These are phyloP conservation scores for Drosophila ustulata DNA, from an alignment of 2,888 invertebrate genomes.

Conservation along the genomic window DNA sequence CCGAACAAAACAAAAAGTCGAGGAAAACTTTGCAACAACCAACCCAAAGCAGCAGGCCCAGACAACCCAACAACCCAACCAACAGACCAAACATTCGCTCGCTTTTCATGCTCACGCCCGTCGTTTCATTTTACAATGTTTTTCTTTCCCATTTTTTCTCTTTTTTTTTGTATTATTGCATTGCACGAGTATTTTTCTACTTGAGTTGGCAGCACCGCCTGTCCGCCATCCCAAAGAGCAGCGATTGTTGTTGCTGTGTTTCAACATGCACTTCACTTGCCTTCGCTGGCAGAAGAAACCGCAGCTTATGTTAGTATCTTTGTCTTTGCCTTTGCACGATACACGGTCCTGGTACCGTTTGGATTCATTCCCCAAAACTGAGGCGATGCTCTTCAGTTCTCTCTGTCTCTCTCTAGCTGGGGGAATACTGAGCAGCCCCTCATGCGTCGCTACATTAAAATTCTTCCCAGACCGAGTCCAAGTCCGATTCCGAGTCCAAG, in stretches of 20 bases:
- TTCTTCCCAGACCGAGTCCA: slow-evolving; percentile 60
- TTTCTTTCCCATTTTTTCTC: slow-evolving; percentile 17
- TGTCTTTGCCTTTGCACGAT: slow-evolving; percentile 12
- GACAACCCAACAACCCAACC: slow-evolving; percentile 28
- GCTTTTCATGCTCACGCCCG: slow-evolving; percentile 78
- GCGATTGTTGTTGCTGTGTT: slow-evolving; percentile 45
- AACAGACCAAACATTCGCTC: slow-evolving; percentile 49
- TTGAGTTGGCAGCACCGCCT: slow-evolving; percentile 75
- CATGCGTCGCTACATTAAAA: slow-evolving; percentile 70
- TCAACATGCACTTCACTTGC: slow-evolving; percentile 70
- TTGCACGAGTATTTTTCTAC: slow-evolving; percentile 80
- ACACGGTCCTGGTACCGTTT: slow-evolving; percentile 17
- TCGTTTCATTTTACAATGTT: slow-evolving; percentile 72
- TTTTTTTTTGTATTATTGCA: slow-evolving; percentile 66
- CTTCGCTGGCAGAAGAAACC: slow-evolving; percentile 63
- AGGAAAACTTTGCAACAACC: slow-evolving; percentile 68
- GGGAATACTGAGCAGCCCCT: slow-evolving; percentile 39
- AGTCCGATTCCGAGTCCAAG: slow-evolving; percentile 64
- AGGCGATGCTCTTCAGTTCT: slow-evolving; percentile 3
- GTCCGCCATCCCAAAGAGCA: slow-evolving; percentile 30
- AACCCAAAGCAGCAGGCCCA: slow-evolving; percentile 38
- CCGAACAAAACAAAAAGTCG: slow-evolving; percentile 68
- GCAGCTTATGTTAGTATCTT: slow-evolving; percentile 69
- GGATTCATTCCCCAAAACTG: slow-evolving; percentile 7
- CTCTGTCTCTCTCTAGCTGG: slow-evolving; percentile 1